Percentiles rank a stretch among this genome's conserved stretches.
These are phyloP conservation scores for Ctenodactylus gundi DNA, from an alignment of 2,113 vertebrate genomes.

Conservation along the genomic window DNA sequence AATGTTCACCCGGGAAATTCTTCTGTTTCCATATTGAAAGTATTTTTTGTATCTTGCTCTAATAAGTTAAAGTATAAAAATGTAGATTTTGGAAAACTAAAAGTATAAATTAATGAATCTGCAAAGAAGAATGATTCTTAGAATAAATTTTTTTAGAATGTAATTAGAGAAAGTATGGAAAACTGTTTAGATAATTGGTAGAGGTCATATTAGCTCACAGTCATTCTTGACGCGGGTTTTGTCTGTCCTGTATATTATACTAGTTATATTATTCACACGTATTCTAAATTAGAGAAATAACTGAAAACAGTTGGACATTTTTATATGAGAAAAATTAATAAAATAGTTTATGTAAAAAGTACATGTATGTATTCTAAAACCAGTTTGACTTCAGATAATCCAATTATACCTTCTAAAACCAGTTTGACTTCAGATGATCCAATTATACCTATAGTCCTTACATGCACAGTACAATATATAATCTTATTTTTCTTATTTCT, in stretches of 20 bases:
- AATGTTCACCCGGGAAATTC: neutral
- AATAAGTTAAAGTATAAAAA: neutral
- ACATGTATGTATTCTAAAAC: slow-evolving; percentile 15
- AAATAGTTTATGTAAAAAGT: neutral
- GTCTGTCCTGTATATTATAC: neutral
- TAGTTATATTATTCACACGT: neutral
- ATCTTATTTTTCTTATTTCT: neutral
- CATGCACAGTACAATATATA: neutral
- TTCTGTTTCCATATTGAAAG: neutral
- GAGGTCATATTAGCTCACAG: neutral
- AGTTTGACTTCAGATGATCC: neutral
- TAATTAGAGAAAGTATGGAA: neutral
- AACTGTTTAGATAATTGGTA: neutral
- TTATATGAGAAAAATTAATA: neutral
- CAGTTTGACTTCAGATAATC: no score
- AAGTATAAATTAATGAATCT: neutral
- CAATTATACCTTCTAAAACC: no score
- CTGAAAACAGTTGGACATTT: slow-evolving; percentile 18
- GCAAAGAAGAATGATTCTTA: neutral
- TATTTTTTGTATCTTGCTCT: neutral
- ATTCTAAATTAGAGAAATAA: neutral
- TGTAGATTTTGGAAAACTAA: neutral
- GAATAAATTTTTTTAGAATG: neutral
- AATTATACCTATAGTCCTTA: neutral
- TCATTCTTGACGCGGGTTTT: neutral